Conservation (phyloP, 1,140 invertebrate species). For the Amyelois transitella region DNA sequence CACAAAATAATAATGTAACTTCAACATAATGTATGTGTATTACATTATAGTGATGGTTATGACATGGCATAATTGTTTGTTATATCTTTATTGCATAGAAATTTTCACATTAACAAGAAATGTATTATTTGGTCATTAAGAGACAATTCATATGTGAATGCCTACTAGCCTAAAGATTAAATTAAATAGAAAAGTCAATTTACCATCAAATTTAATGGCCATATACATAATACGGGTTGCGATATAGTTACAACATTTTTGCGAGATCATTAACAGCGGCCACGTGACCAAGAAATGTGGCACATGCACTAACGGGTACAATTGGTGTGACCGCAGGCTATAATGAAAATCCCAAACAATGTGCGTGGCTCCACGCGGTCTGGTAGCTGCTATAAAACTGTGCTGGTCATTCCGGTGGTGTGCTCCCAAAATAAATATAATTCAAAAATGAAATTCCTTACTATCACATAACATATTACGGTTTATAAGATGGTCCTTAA, state of each 20-base stretch:
- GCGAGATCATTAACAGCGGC: neutral
- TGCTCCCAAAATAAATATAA: neutral
- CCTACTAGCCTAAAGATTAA: too few relatives aligned
- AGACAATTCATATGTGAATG: too few relatives aligned
- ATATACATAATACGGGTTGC: neutral
- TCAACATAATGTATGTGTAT: too few relatives aligned
- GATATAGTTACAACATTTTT: neutral
- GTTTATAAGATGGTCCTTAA: too few relatives aligned
- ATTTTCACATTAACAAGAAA: neutral
- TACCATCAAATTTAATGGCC: too few relatives aligned
- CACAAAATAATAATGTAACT: too few relatives aligned
- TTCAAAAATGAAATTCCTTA: neutral
- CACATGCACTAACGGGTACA: neutral
- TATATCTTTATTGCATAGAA: too few relatives aligned
- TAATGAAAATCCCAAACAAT: neutral
- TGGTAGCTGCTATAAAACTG: neutral
- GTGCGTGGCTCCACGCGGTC: neutral
- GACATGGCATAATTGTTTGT: too few relatives aligned
- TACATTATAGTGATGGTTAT: too few relatives aligned
- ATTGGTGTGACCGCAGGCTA: neutral
- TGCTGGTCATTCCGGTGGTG: neutral
- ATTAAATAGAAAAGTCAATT: too few relatives aligned
- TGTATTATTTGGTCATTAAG: neutral
- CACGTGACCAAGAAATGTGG: neutral
- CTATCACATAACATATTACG: too few relatives aligned